Evolutionary conservation across 2,888 invertebrate genomes (phyloP).

Genomic region (Amiota mariae): DNA sequence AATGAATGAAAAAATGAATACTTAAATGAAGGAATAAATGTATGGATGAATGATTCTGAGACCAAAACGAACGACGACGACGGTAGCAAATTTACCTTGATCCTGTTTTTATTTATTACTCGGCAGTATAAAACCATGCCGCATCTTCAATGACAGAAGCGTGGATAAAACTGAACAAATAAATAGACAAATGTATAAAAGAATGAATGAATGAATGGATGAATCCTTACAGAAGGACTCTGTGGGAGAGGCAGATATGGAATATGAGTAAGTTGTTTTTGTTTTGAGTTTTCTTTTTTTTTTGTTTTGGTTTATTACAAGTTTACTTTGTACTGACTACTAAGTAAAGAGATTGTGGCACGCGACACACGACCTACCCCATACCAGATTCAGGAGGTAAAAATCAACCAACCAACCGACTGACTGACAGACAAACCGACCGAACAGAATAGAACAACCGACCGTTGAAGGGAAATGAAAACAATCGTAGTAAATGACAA

Average conservation of each 20-base stretch:
- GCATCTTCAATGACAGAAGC: not conserved
- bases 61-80: constrained; percentile 17
- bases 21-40: constrained; percentile 8
- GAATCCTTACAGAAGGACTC: not conserved
- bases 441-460: not conserved
- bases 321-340: constrained; percentile 1
- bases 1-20: not conserved
- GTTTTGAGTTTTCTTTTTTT: not conserved
- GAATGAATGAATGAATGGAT: constrained; percentile 12
- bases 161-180: constrained; percentile 58
- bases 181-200: constrained; percentile 66
- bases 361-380: constrained; percentile 63
- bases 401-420: not conserved
- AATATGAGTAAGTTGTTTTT: not conserved
- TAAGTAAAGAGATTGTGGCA: constrained; percentile 55
- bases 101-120: constrained; percentile 53
- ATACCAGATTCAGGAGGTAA: constrained; percentile 16
- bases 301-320: not conserved
- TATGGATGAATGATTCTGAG: not conserved
- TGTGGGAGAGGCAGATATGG: constrained; percentile 1
- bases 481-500: constrained; percentile 4
- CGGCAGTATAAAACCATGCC: not conserved
- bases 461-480: constrained; percentile 6
- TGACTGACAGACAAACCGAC: not conserved
- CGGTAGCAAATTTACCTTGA: constrained; percentile 63